phyloP scores from a whole-genome alignment of 2,888 invertebrate species.

The Deroplatys truncata region DNA sequence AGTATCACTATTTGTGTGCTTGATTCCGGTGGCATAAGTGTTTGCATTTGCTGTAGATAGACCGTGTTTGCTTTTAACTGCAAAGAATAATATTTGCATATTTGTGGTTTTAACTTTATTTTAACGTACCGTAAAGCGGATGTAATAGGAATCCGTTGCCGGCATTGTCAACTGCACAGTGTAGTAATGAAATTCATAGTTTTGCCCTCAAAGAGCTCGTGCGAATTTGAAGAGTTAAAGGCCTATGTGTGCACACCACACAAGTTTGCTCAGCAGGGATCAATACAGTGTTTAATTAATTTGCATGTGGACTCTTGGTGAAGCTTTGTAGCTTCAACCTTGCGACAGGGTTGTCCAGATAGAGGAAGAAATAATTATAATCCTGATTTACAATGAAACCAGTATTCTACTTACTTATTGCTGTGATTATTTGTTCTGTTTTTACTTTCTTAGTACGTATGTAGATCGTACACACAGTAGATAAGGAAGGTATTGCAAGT shows the following conservation, averaged over 20 bases:
- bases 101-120: background rate
- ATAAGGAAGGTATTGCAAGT: too few relatives aligned
- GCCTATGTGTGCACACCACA: too few relatives aligned
- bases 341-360: background rate
- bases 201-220: background rate
- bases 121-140: background rate
- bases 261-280: background rate
- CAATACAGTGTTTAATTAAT: background rate
- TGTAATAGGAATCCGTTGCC: background rate
- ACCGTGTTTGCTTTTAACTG: background rate
- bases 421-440: too few relatives aligned
- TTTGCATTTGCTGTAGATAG: background rate
- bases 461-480: too few relatives aligned
- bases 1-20: background rate
- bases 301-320: background rate
- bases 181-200: background rate
- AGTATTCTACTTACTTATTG: too few relatives aligned
- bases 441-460: too few relatives aligned
- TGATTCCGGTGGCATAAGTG: background rate
- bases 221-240: background rate
- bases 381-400: too few relatives aligned
- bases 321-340: background rate
- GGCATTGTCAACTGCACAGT: background rate
- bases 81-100: background rate
- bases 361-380: too few relatives aligned